These are phyloP conservation scores for Balaeniceps rex DNA, from an alignment of 2,113 vertebrate species.

Conservation along the genomic window DNA sequence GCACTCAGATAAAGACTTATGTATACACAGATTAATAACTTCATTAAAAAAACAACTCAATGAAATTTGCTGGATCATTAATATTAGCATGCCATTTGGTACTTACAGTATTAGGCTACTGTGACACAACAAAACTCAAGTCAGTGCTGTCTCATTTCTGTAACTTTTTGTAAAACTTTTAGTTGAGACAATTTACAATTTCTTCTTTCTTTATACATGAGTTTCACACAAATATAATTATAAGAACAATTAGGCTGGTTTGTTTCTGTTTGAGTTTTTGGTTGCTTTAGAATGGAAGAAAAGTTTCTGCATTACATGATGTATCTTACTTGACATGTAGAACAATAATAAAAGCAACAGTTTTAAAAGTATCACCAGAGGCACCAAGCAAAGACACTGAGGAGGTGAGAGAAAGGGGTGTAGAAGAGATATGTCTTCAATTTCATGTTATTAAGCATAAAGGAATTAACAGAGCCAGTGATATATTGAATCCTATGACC, in stretches of 20 bases:
- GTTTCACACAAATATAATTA: neutral
- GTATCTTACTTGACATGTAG: neutral
- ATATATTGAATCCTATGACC: neutral
- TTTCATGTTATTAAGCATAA: constrained; percentile 17
- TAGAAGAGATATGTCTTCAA: constrained; percentile 28
- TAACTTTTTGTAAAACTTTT: neutral
- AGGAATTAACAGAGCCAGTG: neutral
- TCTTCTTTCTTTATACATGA: neutral
- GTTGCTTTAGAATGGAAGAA: neutral
- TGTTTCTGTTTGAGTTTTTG: neutral
- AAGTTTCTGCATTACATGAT: neutral
- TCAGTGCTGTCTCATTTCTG: neutral
- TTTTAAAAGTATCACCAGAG: neutral
- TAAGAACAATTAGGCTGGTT: neutral
- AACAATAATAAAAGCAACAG: neutral
- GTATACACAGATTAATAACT: neutral
- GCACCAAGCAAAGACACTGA: neutral
- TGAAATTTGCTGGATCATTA: neutral
- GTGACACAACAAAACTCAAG: neutral
- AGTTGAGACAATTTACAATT: neutral
- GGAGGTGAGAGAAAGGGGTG: neutral
- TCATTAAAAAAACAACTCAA: neutral
- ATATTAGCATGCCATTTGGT: neutral
- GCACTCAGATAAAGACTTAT: neutral
- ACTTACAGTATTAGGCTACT: neutral